phyloP scores from a whole-genome alignment of 2,797 vertebrate genomes.

The Ceryle rudis region DNA sequence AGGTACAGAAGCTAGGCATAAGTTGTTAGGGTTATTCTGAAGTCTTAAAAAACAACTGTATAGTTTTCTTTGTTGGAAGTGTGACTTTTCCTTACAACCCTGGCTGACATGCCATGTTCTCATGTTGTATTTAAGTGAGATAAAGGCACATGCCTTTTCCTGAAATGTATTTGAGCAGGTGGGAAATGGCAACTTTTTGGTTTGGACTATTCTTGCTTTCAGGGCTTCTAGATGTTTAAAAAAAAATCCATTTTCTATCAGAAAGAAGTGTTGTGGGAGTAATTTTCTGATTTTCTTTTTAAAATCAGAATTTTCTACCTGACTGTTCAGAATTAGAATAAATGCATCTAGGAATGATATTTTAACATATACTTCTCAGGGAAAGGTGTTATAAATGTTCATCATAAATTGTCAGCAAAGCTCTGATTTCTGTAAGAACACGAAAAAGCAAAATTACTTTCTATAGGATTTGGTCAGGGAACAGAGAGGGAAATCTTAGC shows the following conservation, averaged over 20 bases:
- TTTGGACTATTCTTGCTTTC: background rate
- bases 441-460: background rate
- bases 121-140: background rate
- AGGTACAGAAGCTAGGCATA: background rate
- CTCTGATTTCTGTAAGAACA: background rate
- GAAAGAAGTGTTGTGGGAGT: background rate
- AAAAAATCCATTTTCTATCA: background rate
- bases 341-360: background rate
- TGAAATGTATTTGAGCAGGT: background rate
- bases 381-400: background rate
- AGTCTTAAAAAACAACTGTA: background rate
- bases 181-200: background rate
- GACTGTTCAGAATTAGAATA: background rate
- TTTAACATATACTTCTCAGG: background rate
- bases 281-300: background rate
- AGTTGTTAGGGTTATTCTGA: background rate
- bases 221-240: background rate
- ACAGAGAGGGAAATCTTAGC: background rate
- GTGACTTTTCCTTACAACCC: background rate
- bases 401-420: background rate
- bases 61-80: background rate
- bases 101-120: background rate
- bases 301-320: background rate
- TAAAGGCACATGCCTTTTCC: background rate
- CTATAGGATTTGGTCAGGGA: background rate